A percentile compares a stretch with the other conserved stretches of the same genome.
phyloP scores from a whole-genome alignment of 2,113 vertebrate genomes.

The Neomonachus schauinslandi region DNA sequence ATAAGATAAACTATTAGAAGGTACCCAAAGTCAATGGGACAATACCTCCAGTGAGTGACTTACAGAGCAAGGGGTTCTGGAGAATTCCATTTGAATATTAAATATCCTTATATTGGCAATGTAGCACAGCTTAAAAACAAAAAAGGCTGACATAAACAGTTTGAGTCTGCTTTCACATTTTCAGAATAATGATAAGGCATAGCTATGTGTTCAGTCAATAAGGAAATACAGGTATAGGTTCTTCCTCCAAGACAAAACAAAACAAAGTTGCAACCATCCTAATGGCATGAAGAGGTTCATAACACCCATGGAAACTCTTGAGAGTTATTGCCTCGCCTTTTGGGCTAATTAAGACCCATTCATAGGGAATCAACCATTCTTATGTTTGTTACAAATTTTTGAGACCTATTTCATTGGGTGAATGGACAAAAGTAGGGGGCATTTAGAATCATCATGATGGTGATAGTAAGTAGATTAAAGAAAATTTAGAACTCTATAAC shows the following conservation, averaged over 20 bases:
- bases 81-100: conserved; percentile 32
- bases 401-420: not conserved
- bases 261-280: not conserved
- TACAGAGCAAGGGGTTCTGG: not conserved
- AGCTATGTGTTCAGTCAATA: not conserved
- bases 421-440: not conserved
- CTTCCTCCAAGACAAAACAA: not conserved
- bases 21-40: not conserved
- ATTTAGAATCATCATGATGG: not conserved
- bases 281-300: not conserved
- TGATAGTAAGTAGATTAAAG: not conserved
- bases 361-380: not conserved
- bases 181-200: not conserved
- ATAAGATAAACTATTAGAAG: not conserved
- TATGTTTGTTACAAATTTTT: not conserved
- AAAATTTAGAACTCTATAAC: not conserved
- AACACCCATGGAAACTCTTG: not conserved
- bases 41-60: not conserved
- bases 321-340: not conserved
- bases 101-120: not conserved
- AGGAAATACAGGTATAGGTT: not conserved
- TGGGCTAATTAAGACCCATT: not conserved
- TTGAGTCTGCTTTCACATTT: not conserved
- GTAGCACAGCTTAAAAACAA: not conserved
- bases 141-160: not conserved